Evolutionary conservation across 2,113 vertebrate species (phyloP), one percentile per base, ranked within the genome.

Genomic region (Ceyx melanurus): DNA sequence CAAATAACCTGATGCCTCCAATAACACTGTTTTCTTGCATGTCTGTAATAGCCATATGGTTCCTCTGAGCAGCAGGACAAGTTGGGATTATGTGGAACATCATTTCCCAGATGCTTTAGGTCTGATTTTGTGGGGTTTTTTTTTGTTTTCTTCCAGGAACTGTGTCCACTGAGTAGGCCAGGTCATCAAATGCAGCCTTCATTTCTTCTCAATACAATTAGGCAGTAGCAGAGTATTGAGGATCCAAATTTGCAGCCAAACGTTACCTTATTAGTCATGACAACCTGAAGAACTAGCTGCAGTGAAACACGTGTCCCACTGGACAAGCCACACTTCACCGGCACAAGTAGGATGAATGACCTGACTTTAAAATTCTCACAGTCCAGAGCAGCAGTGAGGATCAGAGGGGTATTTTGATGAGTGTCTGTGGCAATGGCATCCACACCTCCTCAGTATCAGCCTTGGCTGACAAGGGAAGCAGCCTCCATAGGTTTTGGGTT

Each of bases 1-100:
- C 88, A 95, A 93, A 96, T 81, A 87, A 87, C 54, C 64, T 74
- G 37, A 53, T 89, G 31, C 68, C 46, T 81, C 72, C 88, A 95
- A 94, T 88, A 96, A 67, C 50, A 84, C 25, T 0, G 0, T 76
- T 89, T 75, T 82, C 43, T 58, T 82, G 33, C 42, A 28, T 37
- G 29, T 71, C 64, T 89, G 16, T 67, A 81, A 29, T 7, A 93
- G 56, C 48, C 0, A 1, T 57, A 33, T 29, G 72, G 67, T 31
- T 90, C 18, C 50, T 80, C 42, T 82, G 61, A 73, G 70, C 77
- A 90, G 80, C 60, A 76, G 73, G 64, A 88, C 26, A 57, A 64
- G 45, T 13, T 80, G n/a, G 45, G 76, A 73, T 78, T 75, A 51
- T 23, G 72, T 7, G 6, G 42, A 81, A 8, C 25, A 85, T 48